Conservation (phyloP, 2,888 invertebrate species). For the Aproaerema taeniolella region DNA sequence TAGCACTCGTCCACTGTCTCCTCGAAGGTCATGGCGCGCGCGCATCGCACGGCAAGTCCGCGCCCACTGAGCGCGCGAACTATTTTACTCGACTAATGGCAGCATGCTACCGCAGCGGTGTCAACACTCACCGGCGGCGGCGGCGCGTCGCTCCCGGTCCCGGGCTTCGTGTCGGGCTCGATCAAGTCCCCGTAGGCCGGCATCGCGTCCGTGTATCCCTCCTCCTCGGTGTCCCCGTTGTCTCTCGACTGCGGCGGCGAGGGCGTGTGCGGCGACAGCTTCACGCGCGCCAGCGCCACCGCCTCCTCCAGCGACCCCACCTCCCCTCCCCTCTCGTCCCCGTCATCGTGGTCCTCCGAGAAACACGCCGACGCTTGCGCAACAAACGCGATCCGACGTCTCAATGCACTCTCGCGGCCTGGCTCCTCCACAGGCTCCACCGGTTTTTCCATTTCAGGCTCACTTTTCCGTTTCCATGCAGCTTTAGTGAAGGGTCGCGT, state of each 20-base stretch:
- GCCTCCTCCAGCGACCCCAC: conserved; percentile 75
- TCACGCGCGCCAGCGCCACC: conserved; percentile 67
- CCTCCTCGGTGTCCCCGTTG: conserved; percentile 61
- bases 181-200: conserved; percentile 75
- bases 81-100: too few species aligned
- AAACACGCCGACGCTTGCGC: conserved; percentile 69
- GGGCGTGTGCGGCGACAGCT: conserved; percentile 52
- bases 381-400: conserved; percentile 74
- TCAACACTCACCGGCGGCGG: conserved; percentile 42
- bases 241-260: conserved; percentile 56
- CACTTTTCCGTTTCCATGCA: conserved; percentile 65
- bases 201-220: conserved; percentile 67
- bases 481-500: conserved; percentile 74
- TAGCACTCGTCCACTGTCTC: conserved; percentile 66
- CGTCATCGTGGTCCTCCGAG: conserved; percentile 66
- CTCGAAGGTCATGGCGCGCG: conserved; percentile 75
- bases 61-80: conserved; percentile 41
- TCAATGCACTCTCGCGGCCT: conserved; percentile 60
- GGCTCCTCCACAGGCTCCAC: conserved; percentile 60
- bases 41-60: conserved; percentile 59
- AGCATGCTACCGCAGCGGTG: conserved; percentile 23
- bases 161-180: conserved; percentile 53
- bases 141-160: conserved; percentile 41
- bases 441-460: conserved; percentile 58
- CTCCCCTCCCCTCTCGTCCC: conserved; percentile 52